These are phyloP conservation scores for Sitophilus oryzae DNA, from an alignment of 1,140 invertebrate genomes.

Conservation along the genomic window DNA sequence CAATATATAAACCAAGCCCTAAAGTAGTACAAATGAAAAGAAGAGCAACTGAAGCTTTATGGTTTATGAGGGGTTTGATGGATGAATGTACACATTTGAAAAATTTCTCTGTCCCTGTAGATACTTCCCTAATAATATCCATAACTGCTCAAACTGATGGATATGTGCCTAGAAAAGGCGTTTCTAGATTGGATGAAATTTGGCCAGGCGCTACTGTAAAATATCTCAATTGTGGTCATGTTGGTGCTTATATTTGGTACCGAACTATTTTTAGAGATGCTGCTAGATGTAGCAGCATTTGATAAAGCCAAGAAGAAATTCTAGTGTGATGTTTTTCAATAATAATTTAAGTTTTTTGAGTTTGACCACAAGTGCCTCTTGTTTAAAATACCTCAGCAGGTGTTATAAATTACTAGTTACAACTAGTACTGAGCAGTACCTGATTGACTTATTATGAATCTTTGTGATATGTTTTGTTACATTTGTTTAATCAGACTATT, in stretches of 20 bases:
- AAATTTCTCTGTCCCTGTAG: slow-evolving; percentile 82
- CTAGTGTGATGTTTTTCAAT: no score
- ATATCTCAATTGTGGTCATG: slow-evolving; percentile 84
- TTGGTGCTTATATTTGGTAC: slow-evolving; percentile 71
- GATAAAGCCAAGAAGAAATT: slow-evolving; percentile 52
- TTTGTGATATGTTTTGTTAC: no score
- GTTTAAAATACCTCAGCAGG: background rate
- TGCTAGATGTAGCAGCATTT: slow-evolving; percentile 58
- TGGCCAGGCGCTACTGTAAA: slow-evolving; percentile 89
- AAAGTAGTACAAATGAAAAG: slow-evolving; percentile 26
- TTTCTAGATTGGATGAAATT: slow-evolving; percentile 74
- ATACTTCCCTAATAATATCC: slow-evolving; percentile 76
- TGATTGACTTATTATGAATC: no score
- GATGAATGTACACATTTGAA: slow-evolving; percentile 96
- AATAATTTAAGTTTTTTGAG: background rate
- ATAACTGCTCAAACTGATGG: slow-evolving; percentile 85
- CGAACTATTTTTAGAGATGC: slow-evolving; percentile 45
- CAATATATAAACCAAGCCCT: slow-evolving; percentile 10
- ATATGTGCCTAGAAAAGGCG: slow-evolving; percentile 83
- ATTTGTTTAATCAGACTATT: no score
- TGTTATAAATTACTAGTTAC: no score
- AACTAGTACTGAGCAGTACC: no score
- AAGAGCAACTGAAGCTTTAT: slow-evolving; percentile 61
- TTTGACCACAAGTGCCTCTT: background rate
- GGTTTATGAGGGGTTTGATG: slow-evolving; percentile 98